phyloP scores from a whole-genome alignment of 2,113 vertebrate species.

The Acinonyx jubatus region DNA sequence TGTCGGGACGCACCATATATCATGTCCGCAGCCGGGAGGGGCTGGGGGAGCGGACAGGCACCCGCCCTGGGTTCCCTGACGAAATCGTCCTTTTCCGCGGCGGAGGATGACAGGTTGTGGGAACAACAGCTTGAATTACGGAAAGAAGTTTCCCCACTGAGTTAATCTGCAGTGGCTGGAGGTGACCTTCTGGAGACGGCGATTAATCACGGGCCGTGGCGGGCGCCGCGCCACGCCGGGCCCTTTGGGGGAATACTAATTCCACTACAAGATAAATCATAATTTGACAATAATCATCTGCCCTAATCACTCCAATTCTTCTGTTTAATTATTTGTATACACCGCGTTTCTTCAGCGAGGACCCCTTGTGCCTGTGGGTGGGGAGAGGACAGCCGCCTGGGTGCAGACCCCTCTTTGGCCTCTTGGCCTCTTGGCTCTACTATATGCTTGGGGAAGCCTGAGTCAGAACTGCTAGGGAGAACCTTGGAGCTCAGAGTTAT shows the following conservation, averaged over 20 bases:
- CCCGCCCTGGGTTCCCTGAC: slow-evolving; percentile 84
- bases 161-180: slow-evolving; percentile 90
- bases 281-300: slow-evolving; percentile 91
- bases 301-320: slow-evolving; percentile 88
- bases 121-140: slow-evolving; percentile 91
- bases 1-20: slow-evolving; percentile 84
- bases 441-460: background rate
- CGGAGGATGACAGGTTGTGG: slow-evolving; percentile 88
- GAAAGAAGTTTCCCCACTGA: slow-evolving; percentile 90
- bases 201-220: slow-evolving; percentile 88
- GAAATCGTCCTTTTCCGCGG: slow-evolving; percentile 83
- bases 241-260: slow-evolving; percentile 86
- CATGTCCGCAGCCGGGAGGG: slow-evolving; percentile 78
- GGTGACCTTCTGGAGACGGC: slow-evolving; percentile 90
- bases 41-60: slow-evolving; percentile 55
- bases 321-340: slow-evolving; percentile 89
- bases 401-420: background rate
- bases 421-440: background rate
- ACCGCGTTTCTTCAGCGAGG: slow-evolving; percentile 77
- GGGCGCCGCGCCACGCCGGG: slow-evolving; percentile 84
- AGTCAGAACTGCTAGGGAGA: background rate
- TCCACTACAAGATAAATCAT: slow-evolving; percentile 89
- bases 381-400: background rate
- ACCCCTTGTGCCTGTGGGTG: slow-evolving; percentile 65
- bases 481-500: background rate